Conservation (phyloP, 2,888 invertebrate genomes). For the Deilephila elpenor region DNA sequence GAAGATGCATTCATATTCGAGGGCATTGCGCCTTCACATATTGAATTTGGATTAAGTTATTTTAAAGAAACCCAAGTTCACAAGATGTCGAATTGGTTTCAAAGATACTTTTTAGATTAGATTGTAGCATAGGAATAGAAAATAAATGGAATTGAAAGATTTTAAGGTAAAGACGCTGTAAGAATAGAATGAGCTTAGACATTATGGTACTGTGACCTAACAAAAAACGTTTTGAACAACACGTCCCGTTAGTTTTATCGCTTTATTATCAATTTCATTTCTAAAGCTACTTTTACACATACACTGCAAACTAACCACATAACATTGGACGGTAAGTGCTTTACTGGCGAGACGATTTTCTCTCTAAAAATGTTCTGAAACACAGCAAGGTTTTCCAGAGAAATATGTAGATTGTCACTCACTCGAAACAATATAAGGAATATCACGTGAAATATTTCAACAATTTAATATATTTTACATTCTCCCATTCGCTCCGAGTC, state of each 20-base stretch:
- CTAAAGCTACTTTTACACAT: no score
- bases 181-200: no score
- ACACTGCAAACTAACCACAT: no score
- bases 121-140: background rate
- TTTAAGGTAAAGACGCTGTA: no score
- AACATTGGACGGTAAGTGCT: no score
- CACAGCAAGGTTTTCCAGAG: background rate
- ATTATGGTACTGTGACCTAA: no score
- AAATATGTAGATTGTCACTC: background rate
- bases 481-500: background rate
- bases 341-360: no score
- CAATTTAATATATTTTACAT: slow-evolving; percentile 9
- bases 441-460: slow-evolving; percentile 4
- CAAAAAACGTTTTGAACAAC: no score
- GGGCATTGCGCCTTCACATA: background rate
- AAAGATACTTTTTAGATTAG: background rate
- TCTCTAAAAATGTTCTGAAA: background rate
- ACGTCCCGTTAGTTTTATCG: no score
- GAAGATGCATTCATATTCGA: background rate
- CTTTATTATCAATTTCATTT: no score
- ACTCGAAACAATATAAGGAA: background rate
- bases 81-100: background rate
- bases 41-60: background rate
- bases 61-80: background rate
- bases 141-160: no score